Conservation (phyloP, 2,797 vertebrate species). For the Rhabdophis nuchalis region DNA sequence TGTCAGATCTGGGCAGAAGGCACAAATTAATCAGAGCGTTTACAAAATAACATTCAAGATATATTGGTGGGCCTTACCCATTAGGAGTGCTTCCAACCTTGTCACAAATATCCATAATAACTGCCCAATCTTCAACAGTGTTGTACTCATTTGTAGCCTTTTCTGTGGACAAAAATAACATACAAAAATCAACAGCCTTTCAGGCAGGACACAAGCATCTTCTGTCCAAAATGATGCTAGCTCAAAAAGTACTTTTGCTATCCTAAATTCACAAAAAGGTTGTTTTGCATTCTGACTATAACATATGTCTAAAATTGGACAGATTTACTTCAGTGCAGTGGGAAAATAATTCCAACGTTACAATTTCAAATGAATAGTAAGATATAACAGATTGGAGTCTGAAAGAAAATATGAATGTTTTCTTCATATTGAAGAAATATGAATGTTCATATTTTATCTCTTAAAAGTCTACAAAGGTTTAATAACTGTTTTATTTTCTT, state of each 20-base stretch:
- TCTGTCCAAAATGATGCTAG: neutral
- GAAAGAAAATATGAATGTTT: neutral
- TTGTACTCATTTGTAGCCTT: constrained; percentile 95
- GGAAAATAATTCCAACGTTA: neutral
- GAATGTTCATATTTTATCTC: neutral
- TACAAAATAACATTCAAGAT: neutral
- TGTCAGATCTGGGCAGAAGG: neutral
- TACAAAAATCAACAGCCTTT: neutral
- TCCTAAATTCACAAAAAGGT: neutral
- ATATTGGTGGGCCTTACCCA: constrained; percentile 75
- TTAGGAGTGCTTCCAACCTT: constrained; percentile 87
- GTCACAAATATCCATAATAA: constrained; percentile 98
- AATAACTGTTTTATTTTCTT: neutral
- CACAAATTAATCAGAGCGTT: neutral
- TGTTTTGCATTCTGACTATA: neutral
- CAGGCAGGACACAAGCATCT: neutral
- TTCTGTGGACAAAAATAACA: constrained; percentile 72
- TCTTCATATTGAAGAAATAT: neutral
- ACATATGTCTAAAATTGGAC: neutral
- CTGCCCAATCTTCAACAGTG: constrained; percentile 90
- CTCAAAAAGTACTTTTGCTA: neutral
- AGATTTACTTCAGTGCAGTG: neutral
- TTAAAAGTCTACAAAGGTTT: neutral
- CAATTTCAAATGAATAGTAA: neutral
- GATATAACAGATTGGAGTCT: neutral